Conservation (phyloP, 2,888 invertebrate species). For the Ptychoptera contaminata region DNA sequence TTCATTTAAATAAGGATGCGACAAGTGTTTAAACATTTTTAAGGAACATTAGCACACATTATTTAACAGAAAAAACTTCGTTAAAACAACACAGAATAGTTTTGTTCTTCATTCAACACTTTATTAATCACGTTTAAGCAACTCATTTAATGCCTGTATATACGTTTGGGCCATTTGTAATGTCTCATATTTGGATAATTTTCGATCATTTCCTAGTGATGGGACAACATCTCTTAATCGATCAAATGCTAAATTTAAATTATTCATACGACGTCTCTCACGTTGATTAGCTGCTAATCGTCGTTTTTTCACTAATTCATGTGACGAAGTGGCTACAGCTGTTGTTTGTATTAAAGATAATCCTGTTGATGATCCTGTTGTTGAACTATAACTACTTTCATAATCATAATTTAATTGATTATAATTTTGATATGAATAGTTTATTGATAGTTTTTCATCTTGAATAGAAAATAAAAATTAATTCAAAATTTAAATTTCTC, state of each 20-base stretch:
- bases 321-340: background rate
- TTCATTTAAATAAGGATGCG: too few species aligned
- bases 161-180: slow-evolving; percentile 66
- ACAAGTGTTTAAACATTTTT: too few species aligned
- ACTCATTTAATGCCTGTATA: slow-evolving; percentile 49
- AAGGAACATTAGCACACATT: too few species aligned
- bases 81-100: too few species aligned
- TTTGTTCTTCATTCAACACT: too few species aligned
- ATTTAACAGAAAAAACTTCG: too few species aligned
- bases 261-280: slow-evolving; percentile 58
- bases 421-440: too few species aligned
- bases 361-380: background rate
- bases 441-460: too few species aligned
- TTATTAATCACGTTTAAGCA: slow-evolving; percentile 26
- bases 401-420: too few species aligned
- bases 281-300: slow-evolving; percentile 55
- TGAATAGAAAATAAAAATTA: too few species aligned
- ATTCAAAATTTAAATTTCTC: too few species aligned
- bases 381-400: background rate
- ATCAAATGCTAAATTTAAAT: slow-evolving; percentile 54
- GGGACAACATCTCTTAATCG: slow-evolving; percentile 46
- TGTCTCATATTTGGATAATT: slow-evolving; percentile 60
- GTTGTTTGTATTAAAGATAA: background rate
- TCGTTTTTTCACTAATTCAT: slow-evolving; percentile 41
- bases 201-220: slow-evolving; percentile 49